phyloP scores from a whole-genome alignment of 2,113 vertebrate species.

The Calonectris borealis region DNA sequence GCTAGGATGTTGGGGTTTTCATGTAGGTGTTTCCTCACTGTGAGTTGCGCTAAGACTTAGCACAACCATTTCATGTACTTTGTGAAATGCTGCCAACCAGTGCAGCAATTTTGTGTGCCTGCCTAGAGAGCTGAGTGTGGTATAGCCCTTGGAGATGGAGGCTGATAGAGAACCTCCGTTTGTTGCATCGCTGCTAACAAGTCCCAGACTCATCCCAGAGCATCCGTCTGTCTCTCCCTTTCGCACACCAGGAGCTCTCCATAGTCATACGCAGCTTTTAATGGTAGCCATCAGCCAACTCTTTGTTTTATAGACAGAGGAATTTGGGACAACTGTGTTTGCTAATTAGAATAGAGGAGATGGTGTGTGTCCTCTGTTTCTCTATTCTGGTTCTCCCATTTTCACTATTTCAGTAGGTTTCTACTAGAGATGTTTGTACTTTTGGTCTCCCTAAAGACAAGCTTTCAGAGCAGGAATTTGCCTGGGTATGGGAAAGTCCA shows the following conservation, averaged over 20 bases:
- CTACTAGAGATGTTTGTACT: background rate
- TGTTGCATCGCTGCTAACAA: background rate
- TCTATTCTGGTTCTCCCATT: background rate
- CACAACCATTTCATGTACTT: accelerated
- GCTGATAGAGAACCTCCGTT: background rate
- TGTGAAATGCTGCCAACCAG: background rate
- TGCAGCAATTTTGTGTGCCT: background rate
- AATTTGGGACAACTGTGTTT: background rate
- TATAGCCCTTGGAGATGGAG: background rate
- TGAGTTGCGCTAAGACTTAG: background rate
- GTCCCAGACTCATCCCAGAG: background rate
- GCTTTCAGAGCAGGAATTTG: background rate
- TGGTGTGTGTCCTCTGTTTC: background rate
- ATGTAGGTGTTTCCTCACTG: background rate
- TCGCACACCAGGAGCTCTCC: background rate
- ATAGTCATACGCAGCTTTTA: background rate
- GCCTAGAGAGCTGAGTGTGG: background rate
- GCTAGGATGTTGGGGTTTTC: background rate
- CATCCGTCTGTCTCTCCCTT: background rate
- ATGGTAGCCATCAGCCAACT: background rate
- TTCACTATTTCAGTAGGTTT: background rate
- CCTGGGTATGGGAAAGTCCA: background rate
- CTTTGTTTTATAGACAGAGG: background rate
- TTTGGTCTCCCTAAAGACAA: background rate
- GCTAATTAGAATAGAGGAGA: background rate